Conservation (phyloP, 2,888 invertebrate genomes). For the Aleiodes leptofemur region DNA sequence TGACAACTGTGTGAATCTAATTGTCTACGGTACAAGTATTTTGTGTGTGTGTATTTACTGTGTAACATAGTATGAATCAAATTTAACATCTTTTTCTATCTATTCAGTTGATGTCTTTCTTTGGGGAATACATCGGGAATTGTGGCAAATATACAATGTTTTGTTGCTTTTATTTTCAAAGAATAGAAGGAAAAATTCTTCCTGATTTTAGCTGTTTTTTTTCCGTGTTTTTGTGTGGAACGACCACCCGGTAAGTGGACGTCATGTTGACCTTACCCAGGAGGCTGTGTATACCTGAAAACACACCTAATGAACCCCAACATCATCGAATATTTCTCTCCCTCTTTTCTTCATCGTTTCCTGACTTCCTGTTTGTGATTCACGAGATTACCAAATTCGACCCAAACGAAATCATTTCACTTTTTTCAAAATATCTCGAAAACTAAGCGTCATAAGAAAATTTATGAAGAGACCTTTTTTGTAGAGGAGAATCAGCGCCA, state of each 20-base stretch:
- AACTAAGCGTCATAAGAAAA: too few relatives aligned
- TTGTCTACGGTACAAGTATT: conserved; percentile 57
- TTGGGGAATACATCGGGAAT: conserved; percentile 25
- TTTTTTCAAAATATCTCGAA: neutral
- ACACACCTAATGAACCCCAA: conserved; percentile 20
- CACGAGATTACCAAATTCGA: too few relatives aligned
- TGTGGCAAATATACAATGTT: neutral
- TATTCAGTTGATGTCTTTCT: conserved; percentile 60
- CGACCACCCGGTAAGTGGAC: conserved; percentile 52
- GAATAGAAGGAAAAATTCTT: conserved; percentile 42
- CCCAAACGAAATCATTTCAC: neutral
- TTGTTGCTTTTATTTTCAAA: neutral
- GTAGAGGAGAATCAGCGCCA: too few relatives aligned
- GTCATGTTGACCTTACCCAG: conserved; percentile 19
- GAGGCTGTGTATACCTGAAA: conserved; percentile 26
- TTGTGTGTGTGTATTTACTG: conserved; percentile 44
- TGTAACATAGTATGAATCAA: neutral
- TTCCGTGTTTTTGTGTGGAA: neutral
- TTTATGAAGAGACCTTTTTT: too few relatives aligned
- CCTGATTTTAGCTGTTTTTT: conserved; percentile 38
- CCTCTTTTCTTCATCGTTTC: neutral
- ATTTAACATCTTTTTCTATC: conserved; percentile 42
- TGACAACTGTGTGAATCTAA: conserved; percentile 66
- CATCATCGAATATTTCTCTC: neutral
- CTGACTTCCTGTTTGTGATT: conserved; percentile 21